Base-by-base conservation (phyloP, 2,797 vertebrate genomes). In the Lycodopsis pacificus region DNA sequence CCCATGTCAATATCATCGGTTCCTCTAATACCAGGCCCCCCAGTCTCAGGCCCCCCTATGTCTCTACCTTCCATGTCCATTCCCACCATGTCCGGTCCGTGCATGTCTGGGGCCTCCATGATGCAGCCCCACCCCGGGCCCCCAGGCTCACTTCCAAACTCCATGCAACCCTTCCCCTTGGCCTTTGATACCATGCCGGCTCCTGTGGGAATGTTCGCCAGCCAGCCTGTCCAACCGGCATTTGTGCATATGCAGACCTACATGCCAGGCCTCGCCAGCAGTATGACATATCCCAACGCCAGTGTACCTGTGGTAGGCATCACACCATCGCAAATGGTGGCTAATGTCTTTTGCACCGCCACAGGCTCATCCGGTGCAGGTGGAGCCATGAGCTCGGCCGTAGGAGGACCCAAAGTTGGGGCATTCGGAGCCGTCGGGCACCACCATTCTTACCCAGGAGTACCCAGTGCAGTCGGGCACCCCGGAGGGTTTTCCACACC, bases 271-370 rank as follows among this genome's bases (percentile, higher is more conserved):
- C 91, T 93, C 86, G 91, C 95, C 85, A 92, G 88, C 94, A 95
- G 94, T 71, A 95, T 97, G 93, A 94, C 96, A 0, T 97, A 96
- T 76, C 95, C 95, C 84, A 89, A 73, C 57, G 86, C 95, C 85
- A 96, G 93, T 1, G 95, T 97, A 54, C 97, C 97, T 0, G 95
- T 97, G 81, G 97, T 97, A 57, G 97, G 97, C 81, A 97, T 98
- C 89, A 98, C 97, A 0, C 97, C 97, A 4, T 98, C 97, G 0
- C 97, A 98, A 92, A 98, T 98, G 97, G 97, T 98, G 82, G 96
- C 97, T 80, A 97, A 97, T 0, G 97, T 94, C 83, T 98, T 98
- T 92, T 97, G 97, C 93, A 96, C 96, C 0, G 96, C 96, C 0
- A 87, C 96, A 19, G 90, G 96, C 1, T 90, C 96, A 7, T 93